Percentiles rank a stretch among this genome's conserved stretches.
Evolutionary conservation across 2,888 invertebrate genomes (phyloP).

Genomic region (Allophyes oxyacanthae): DNA sequence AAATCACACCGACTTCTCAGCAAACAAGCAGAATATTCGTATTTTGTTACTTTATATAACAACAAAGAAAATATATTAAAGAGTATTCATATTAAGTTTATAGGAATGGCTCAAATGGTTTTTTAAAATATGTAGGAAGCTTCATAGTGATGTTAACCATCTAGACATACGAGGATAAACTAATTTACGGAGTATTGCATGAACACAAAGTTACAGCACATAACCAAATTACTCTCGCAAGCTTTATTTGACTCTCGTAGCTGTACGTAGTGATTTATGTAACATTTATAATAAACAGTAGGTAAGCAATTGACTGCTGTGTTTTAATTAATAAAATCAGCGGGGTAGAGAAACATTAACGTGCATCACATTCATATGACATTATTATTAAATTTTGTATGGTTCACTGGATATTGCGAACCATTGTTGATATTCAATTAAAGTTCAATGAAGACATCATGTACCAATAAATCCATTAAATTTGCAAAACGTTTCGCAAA

Average conservation of each 20-base stretch:
- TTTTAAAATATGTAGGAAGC: too few species aligned
- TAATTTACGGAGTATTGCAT: conserved; percentile 2
- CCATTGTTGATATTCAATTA: conserved; percentile 68
- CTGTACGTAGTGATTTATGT: conserved; percentile 6
- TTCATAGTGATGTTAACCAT: not conserved
- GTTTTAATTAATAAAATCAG: conserved; percentile 61
- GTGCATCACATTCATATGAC: conserved; percentile 51
- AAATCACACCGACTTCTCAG: conserved; percentile 51
- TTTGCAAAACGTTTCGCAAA: conserved; percentile 56
- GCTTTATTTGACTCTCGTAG: conserved; percentile 3
- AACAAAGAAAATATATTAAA: not conserved
- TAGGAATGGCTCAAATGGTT: too few species aligned
- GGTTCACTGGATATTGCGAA: conserved; percentile 62
- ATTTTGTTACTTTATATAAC: conserved; percentile 1
- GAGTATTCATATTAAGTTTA: too few species aligned
- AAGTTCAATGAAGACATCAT: conserved; percentile 69
- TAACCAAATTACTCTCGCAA: conserved; percentile 12
- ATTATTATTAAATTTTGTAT: conserved; percentile 62
- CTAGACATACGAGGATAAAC: not conserved
- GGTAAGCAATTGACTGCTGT: conserved; percentile 40
- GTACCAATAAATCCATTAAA: conserved; percentile 67
- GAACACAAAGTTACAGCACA: not conserved
- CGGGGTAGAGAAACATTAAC: conserved; percentile 51
- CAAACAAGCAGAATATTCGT: conserved; percentile 42
- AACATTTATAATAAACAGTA: conserved; percentile 12